Evolutionary conservation across 2,888 invertebrate species (phyloP).

Genomic region (Melipona bicolor): DNA sequence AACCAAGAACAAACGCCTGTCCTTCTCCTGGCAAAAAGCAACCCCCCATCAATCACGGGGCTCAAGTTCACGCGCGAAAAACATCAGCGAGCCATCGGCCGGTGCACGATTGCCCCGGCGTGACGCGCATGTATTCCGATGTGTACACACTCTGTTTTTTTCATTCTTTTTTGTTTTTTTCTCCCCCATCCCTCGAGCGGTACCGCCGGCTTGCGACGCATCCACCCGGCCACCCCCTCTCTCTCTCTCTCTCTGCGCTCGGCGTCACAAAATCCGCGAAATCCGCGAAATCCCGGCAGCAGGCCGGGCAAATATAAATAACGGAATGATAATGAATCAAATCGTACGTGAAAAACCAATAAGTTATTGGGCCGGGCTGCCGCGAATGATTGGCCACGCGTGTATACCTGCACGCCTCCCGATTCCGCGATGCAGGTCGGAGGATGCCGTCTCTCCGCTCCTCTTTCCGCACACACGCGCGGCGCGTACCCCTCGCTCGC

Average conservation of each 20-base stretch:
- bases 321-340: constrained; percentile 83
- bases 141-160: constrained; percentile 54
- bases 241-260: background rate
- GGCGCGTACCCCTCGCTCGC: background rate
- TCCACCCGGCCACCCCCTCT: background rate
- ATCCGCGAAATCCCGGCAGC: constrained; percentile 62
- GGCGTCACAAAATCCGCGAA: constrained; percentile 12
- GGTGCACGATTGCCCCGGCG: background rate
- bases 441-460: constrained; percentile 13
- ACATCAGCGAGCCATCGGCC: constrained; percentile 29
- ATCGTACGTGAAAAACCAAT: constrained; percentile 83
- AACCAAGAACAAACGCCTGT: background rate
- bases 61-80: constrained; percentile 35
- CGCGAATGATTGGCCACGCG: constrained; percentile 80
- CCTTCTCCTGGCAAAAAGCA: background rate
- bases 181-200: background rate
- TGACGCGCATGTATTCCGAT: constrained; percentile 24
- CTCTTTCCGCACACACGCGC: background rate
- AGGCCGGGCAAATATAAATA: constrained; percentile 81
- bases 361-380: constrained; percentile 80
- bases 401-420: constrained; percentile 59
- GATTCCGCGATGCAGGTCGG: constrained; percentile 45
- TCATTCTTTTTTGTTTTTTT: constrained; percentile 37
- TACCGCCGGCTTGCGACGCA: background rate
- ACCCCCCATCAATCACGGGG: background rate